Conservation (phyloP, 1,140 invertebrate species). For the Phocides pigmalion region DNA sequence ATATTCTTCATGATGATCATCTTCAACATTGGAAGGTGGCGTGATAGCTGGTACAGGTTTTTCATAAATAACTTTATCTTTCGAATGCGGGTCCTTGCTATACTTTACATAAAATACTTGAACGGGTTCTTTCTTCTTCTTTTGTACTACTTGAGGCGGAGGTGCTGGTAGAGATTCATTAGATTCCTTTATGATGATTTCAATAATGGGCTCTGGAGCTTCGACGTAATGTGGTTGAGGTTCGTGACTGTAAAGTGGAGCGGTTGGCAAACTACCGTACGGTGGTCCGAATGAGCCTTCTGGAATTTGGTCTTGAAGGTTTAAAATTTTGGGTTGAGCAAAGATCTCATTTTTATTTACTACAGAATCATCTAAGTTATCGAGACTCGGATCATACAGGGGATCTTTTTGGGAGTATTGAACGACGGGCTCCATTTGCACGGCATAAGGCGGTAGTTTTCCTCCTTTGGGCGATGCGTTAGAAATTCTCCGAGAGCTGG, state of each 20-base stretch:
- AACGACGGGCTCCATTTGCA: constrained; percentile 91
- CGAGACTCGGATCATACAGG: constrained; percentile 85
- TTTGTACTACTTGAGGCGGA: constrained; percentile 83
- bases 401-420: constrained; percentile 92
- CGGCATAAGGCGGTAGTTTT: constrained; percentile 87
- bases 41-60: constrained; percentile 89
- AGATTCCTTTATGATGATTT: constrained; percentile 95
- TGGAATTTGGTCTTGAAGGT: constrained; percentile 83
- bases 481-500: constrained; percentile 77
- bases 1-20: constrained; percentile 83
- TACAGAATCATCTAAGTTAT: constrained; percentile 71
- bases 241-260: constrained; percentile 79
- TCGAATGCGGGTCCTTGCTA: constrained; percentile 90
- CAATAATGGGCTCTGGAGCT: constrained; percentile 94
- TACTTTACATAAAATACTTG: constrained; percentile 96
- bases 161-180: constrained; percentile 90
- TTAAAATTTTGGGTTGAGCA: constrained; percentile 81
- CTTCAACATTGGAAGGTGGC: constrained; percentile 86
- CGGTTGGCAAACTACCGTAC: constrained; percentile 77
- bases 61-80: constrained; percentile 90
- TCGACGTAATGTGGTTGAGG: constrained; percentile 87
- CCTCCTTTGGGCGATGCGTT: constrained; percentile 74
- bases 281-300: constrained; percentile 75
- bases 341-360: constrained; percentile 81
- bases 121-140: constrained; percentile 91